Base-by-base conservation (phyloP, 2,888 invertebrate genomes). In the Ligdia adustata region DNA sequence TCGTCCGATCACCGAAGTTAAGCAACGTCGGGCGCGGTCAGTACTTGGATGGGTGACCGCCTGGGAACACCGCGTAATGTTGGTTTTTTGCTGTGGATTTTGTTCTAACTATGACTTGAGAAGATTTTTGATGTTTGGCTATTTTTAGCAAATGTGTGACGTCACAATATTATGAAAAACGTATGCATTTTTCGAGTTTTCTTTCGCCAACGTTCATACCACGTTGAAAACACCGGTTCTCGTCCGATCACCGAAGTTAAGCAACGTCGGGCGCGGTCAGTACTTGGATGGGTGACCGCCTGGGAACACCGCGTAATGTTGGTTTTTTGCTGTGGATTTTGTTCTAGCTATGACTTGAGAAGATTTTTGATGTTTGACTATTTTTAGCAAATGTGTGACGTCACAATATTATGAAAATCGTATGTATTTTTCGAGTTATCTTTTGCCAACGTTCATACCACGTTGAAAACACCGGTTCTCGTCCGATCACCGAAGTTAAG, bases 1-100 rank as follows among this genome's bases (percentile, higher is more conserved):
- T 83, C 82, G 82, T 82, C 82, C 78, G 82, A 82, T 81, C 82
- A 82, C 82, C 79, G 81, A 82, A 84, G 79, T 82, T 74, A 82
- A 80, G 79, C 79, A 79, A 79, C 80, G 72, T 83, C 77, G 81
- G 82, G 80, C 82, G 79, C 69, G 76, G 77, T 83, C 78, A 84
- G 84, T 83, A 82, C 84, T 55, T 50, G 48, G 45, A 53, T 54
- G 48, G 56, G 82, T 83, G 83, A 84, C 84, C 80, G 82, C 80
- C 73, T 79, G 75, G 77, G 68, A 73, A 71, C 68, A 72, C 68
- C 66, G 58, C 72, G 73, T 73, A 70, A 62, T 60, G 72, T 76
- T 75, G 74, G 72, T 73, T 72, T 74, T 73, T 75, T 35, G 35
- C 26, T 15, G 11, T n/a, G n/a, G n/a, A n/a, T n/a, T n/a, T n/a